These are phyloP conservation scores for Sapayoa aenigma DNA, from an alignment of 2,113 vertebrate species.

Conservation along the genomic window DNA sequence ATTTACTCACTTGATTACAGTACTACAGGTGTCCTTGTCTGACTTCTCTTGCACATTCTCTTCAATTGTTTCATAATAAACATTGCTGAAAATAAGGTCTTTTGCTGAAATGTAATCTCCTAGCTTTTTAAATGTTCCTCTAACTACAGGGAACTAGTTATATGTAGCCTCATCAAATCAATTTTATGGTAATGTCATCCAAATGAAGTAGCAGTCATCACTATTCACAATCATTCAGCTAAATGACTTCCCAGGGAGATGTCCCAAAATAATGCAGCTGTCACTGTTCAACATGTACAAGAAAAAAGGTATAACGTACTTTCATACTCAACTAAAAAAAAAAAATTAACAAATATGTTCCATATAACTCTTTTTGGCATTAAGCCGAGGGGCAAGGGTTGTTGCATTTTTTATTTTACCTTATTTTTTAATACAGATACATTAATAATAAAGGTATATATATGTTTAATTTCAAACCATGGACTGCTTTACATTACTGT, in stretches of 20 bases:
- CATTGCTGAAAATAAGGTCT: background rate
- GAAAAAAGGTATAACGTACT: background rate
- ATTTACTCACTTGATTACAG: background rate
- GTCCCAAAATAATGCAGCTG: slow-evolving; percentile 67
- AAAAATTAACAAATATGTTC: background rate
- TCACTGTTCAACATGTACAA: background rate
- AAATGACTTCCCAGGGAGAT: slow-evolving; percentile 65
- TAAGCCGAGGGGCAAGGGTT: background rate
- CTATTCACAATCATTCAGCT: slow-evolving; percentile 67
- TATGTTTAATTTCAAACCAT: background rate
- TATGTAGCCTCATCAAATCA: slow-evolving; percentile 61
- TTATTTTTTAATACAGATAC: background rate
- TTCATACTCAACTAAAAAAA: background rate
- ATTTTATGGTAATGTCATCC: slow-evolving; percentile 69
- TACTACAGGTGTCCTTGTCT: background rate
- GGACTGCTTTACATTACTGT: background rate
- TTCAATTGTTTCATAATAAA: background rate
- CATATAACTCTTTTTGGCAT: background rate
- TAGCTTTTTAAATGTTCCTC: slow-evolving; percentile 55
- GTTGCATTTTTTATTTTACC: background rate
- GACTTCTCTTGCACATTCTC: background rate
- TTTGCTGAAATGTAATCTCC: background rate
- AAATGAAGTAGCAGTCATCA: slow-evolving; percentile 69
- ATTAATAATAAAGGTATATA: background rate
- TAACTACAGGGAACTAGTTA: slow-evolving; percentile 63